Conservation (phyloP, 2,797 vertebrate species). For the Gobio occitaniae region DNA sequence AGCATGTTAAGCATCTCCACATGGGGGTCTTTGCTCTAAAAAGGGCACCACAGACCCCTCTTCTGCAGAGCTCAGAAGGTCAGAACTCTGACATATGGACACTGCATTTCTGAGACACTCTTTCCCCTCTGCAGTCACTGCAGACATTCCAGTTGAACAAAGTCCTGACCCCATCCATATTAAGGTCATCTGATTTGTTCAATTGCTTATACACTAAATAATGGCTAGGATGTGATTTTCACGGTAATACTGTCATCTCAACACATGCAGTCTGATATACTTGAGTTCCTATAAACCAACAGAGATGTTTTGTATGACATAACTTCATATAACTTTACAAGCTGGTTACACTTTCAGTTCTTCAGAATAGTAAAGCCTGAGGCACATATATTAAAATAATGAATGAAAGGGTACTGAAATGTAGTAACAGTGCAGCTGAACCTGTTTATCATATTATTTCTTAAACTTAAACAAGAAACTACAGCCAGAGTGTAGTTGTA, state of each 20-base stretch:
- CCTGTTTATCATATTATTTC: neutral
- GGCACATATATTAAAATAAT: neutral
- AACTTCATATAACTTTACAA: neutral
- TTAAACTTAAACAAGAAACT: neutral
- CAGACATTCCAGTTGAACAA: neutral
- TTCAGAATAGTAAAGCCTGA: neutral
- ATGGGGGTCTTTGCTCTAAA: neutral
- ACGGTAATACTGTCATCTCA: neutral
- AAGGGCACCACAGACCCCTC: neutral
- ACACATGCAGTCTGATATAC: neutral
- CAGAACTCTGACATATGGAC: neutral
- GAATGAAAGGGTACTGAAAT: neutral
- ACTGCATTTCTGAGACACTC: constrained; percentile 4
- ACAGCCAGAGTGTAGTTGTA: neutral
- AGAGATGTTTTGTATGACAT: neutral
- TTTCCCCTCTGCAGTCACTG: neutral
- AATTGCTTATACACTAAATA: neutral
- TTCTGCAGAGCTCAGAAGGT: neutral
- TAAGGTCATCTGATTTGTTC: neutral
- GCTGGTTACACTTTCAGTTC: neutral
- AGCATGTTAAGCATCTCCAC: neutral
- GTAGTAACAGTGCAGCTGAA: neutral
- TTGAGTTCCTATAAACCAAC: neutral
- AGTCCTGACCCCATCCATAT: neutral
- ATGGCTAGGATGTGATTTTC: neutral